These are phyloP conservation scores for Anticlea derivata DNA, from an alignment of 2,888 invertebrate species.

Conservation along the genomic window DNA sequence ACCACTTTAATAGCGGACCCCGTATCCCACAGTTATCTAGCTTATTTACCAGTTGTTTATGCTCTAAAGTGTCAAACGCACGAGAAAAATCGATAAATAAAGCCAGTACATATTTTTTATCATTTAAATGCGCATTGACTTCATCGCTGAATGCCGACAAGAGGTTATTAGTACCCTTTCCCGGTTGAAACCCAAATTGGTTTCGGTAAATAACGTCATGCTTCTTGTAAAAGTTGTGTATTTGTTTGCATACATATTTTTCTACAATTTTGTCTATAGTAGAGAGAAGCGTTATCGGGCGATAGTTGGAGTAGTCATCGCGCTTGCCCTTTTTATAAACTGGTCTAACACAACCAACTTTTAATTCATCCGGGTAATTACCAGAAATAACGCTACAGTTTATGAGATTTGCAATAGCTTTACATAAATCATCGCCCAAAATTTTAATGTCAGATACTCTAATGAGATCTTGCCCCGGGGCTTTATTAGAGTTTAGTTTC, in stretches of 20 bases:
- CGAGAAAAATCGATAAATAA: constrained; percentile 7
- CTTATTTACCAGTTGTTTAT: constrained; percentile 19
- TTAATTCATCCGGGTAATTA: constrained; percentile 29
- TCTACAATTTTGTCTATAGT: constrained; percentile 35
- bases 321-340: constrained; percentile 28
- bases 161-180: background rate
- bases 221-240: constrained; percentile 25
- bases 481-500: constrained; percentile 24
- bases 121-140: constrained; percentile 2
- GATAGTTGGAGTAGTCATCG: constrained; percentile 24
- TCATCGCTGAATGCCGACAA: constrained; percentile 5
- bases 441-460: constrained; percentile 1
- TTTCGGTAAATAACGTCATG: constrained; percentile 17
- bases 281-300: constrained; percentile 33
- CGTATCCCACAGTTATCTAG: constrained; percentile 21
- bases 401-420: constrained; percentile 32
- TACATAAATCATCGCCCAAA: constrained; percentile 1
- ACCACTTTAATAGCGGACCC: constrained; percentile 14
- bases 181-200: background rate
- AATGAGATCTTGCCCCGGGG: constrained; percentile 18
- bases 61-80: constrained; percentile 34
- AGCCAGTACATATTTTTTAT: background rate
- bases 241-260: constrained; percentile 23
- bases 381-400: constrained; percentile 30
- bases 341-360: constrained; percentile 31